phyloP scores from a whole-genome alignment of 1,140 invertebrate species.

The Plectrocnemia conspersa region DNA sequence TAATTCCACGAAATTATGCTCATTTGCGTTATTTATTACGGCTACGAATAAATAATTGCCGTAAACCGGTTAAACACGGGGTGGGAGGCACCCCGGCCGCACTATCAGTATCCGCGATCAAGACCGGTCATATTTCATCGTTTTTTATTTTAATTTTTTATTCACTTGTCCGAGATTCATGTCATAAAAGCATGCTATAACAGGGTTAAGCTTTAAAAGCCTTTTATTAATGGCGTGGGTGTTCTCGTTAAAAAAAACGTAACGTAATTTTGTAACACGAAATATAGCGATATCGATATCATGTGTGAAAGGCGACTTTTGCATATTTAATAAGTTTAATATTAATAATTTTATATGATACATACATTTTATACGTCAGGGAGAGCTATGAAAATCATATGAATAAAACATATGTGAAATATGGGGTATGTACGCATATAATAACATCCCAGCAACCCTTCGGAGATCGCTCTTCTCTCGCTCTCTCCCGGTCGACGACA shows the following conservation, averaged over 20 bases:
- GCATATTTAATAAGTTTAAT: too few relatives aligned
- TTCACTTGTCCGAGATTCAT: conserved; percentile 11
- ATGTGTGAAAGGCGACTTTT: too few relatives aligned
- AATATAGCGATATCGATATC: too few relatives aligned
- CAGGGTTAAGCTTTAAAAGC: conserved; percentile 10
- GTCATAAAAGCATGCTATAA: conserved; percentile 16
- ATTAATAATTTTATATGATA: too few relatives aligned
- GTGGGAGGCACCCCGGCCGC: conserved; percentile 12
- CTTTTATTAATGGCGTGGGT: neutral
- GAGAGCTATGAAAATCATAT: too few relatives aligned
- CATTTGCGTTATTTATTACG: conserved; percentile 11
- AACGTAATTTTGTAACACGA: too few relatives aligned
- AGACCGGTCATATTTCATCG: conserved; percentile 17
- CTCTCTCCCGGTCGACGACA: neutral
- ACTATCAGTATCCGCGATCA: conserved; percentile 18
- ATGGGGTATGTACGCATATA: too few relatives aligned
- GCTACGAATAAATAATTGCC: conserved; percentile 1
- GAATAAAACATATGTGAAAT: too few relatives aligned
- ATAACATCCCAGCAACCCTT: too few relatives aligned
- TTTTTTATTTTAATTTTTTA: conserved; percentile 1
- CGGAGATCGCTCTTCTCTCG: too few relatives aligned
- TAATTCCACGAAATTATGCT: conserved; percentile 16
- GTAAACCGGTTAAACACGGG: conserved; percentile 20
- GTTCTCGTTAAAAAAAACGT: too few relatives aligned
- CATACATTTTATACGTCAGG: too few relatives aligned